Evolutionary conservation across 2,888 invertebrate genomes (phyloP), one percentile per base, ranked within the genome.

Genomic region (Calliopum simillimum): DNA sequence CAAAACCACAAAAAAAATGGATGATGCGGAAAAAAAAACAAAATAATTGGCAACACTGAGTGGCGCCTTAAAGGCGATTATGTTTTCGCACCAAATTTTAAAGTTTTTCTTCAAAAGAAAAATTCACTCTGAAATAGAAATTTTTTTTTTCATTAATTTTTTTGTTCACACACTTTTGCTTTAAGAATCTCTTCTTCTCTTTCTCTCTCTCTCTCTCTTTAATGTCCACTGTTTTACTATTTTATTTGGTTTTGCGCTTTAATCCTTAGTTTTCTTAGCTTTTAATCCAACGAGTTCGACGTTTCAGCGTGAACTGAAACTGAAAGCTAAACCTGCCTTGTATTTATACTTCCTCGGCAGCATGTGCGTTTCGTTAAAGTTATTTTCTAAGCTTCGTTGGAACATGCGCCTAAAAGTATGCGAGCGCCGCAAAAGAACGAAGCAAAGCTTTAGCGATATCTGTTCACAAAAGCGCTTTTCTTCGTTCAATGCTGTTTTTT

Each of bases 231-330:
- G 41, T 47, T 56, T 23, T 56, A n/a, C n/a, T n/a, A n/a, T n/a
- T 19, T 44, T 58, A 41, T 33, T 59, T 46, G 23, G 4, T 56
- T 41, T 41, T 13, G 23, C 21, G 44, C 25, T n/a, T 47, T 44
- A 14, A 55, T 47, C 44, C 46, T 8, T 43, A 51, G 19, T 8
- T 51, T 62, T 25, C 41, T 49, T 13, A n/a, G 51, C 51, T 62
- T 43, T 58, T 49, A 19, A 65, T 68, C 67, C 72, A 59, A 46
- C 61, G 62, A 72, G 75, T 69, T 75, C 72, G 49, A 72, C 61
- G 66, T 51, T 63, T 62, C 67, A 70, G 72, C 72, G 69, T 68
- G 71, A 75, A 75, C 75, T 75, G 73, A 73, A 73, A 73, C 72
- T 72, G 73, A 73, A 73, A 73, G 73, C 75, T 70, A 51, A 67